These are phyloP conservation scores for Nomada ruficornis DNA, from an alignment of 2,888 invertebrate species.

Conservation along the genomic window DNA sequence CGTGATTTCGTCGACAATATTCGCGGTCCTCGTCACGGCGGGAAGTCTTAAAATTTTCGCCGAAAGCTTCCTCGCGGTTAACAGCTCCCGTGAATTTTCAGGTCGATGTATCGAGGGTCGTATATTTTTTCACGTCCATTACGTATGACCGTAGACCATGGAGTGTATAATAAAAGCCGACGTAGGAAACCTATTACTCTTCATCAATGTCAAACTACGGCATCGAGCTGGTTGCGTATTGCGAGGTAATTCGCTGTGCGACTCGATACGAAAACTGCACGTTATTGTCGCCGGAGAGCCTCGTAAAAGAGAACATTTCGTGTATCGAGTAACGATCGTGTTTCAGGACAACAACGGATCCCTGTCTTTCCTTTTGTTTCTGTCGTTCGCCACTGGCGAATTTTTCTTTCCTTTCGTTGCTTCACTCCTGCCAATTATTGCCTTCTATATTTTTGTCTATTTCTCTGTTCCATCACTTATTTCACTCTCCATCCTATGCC, in stretches of 20 bases:
- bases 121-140: slow-evolving; percentile 23
- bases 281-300: slow-evolving; percentile 25
- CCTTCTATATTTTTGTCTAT: not conserved
- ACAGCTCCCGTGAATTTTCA: slow-evolving; percentile 10
- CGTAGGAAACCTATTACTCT: slow-evolving; percentile 25
- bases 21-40: not conserved
- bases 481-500: not conserved
- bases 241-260: slow-evolving; percentile 10
- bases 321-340: slow-evolving; percentile 34
- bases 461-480: not conserved
- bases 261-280: slow-evolving; percentile 37
- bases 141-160: not conserved
- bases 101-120: slow-evolving; percentile 1
- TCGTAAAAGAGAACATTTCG: slow-evolving; percentile 43
- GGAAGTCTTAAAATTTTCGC: not conserved
- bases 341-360: not conserved
- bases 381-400: not conserved
- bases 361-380: not conserved
- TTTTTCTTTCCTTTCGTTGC: not conserved
- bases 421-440: no score
- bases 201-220: slow-evolving; percentile 22
- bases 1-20: slow-evolving; percentile 7
- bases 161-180: slow-evolving; percentile 26
- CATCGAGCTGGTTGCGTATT: not conserved
- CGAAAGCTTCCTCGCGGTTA: slow-evolving; percentile 17